These are phyloP conservation scores for Gopherus flavomarginatus DNA, from an alignment of 2,113 vertebrate genomes.

Conservation along the genomic window DNA sequence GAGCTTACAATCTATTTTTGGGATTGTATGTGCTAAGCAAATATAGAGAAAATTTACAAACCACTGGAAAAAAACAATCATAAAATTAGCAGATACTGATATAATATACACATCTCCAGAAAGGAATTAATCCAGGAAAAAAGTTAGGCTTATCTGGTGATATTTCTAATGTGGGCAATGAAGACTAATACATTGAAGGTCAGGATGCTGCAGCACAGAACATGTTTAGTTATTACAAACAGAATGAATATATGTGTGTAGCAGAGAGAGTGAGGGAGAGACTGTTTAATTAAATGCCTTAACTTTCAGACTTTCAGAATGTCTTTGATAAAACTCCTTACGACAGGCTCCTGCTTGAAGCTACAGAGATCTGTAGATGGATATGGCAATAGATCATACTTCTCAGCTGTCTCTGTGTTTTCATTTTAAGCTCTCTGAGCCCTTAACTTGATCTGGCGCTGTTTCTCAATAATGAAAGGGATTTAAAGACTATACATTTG, in stretches of 20 bases:
- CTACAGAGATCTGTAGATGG: background rate
- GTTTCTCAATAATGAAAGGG: background rate
- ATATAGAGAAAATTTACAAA: background rate
- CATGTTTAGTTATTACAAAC: background rate
- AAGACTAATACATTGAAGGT: background rate
- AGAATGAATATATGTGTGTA: background rate
- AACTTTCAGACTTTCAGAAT: conserved; percentile 30
- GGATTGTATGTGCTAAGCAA: background rate
- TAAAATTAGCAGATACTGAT: background rate
- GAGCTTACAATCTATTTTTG: background rate
- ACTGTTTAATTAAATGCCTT: conserved; percentile 35
- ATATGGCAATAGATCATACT: background rate
- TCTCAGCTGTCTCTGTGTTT: background rate
- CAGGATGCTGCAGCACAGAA: background rate
- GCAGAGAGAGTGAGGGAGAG: background rate
- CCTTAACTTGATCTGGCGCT: background rate
- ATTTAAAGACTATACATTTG: background rate
- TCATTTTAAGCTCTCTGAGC: background rate
- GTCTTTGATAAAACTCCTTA: conserved; percentile 18
- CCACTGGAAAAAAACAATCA: background rate
- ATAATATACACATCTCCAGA: background rate
- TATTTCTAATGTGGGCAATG: background rate
- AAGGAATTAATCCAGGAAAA: background rate
- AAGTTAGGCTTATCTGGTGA: background rate
- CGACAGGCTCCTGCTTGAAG: background rate